phyloP scores from a whole-genome alignment of 2,888 invertebrate species.

The Saturnia pavonia region DNA sequence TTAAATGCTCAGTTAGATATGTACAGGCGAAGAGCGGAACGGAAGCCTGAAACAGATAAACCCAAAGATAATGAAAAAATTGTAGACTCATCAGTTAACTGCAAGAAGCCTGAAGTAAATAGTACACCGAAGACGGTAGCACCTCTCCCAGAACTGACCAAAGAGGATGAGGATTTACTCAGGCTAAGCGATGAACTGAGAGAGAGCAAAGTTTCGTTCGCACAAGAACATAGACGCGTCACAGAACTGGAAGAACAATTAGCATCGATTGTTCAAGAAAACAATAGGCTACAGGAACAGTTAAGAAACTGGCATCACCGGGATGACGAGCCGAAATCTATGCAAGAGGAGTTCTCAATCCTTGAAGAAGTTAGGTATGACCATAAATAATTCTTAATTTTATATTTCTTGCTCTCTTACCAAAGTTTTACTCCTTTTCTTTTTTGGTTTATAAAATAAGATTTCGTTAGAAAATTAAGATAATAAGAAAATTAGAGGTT shows the following conservation, averaged over 20 bases:
- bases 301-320: constrained; percentile 83
- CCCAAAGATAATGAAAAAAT: constrained; percentile 69
- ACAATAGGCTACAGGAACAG: constrained; percentile 86
- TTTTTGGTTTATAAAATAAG: neutral
- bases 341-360: constrained; percentile 91
- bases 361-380: constrained; percentile 92
- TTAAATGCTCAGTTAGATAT: constrained; percentile 83
- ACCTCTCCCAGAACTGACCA: constrained; percentile 75
- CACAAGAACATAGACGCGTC: constrained; percentile 87
- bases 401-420: neutral
- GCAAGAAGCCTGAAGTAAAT: constrained; percentile 55
- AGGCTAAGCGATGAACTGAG: constrained; percentile 86
- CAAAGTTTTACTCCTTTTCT: neutral
- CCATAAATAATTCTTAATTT: constrained; percentile 12
- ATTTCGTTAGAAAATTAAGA: too few species aligned
- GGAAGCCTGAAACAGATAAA: constrained; percentile 72
- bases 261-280: constrained; percentile 86
- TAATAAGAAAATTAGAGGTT: too few species aligned
- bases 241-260: constrained; percentile 90
- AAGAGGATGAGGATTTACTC: constrained; percentile 77
- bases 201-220: constrained; percentile 85
- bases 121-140: constrained; percentile 65
- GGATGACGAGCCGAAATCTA: constrained; percentile 89
- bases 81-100: constrained; percentile 44
- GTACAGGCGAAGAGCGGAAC: constrained; percentile 81